phyloP scores from a whole-genome alignment of 2,888 invertebrate species.

The Drosophila niveifrons region DNA sequence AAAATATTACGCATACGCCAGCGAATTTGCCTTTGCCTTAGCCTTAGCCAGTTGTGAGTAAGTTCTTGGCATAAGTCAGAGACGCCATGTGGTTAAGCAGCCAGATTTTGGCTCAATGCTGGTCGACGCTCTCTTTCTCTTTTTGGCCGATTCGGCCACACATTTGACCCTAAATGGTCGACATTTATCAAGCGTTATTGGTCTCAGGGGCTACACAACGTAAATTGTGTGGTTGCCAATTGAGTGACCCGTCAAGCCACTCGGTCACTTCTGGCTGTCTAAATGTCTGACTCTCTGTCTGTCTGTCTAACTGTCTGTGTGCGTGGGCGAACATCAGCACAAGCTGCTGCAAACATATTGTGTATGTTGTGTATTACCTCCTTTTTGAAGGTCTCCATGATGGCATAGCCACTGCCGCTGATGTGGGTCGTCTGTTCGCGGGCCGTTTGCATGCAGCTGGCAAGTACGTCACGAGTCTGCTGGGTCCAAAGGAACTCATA shows the following conservation, averaged over 20 bases:
- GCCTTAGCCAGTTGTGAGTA: background rate
- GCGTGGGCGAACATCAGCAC: constrained; percentile 34
- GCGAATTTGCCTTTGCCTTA: constrained; percentile 53
- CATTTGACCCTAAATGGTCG: constrained; percentile 82
- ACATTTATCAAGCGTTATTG: constrained; percentile 84
- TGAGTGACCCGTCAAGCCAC: constrained; percentile 69
- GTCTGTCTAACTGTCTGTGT: constrained; percentile 35
- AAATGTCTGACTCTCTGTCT: background rate
- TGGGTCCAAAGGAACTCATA: constrained; percentile 82
- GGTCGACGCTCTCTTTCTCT: constrained; percentile 35
- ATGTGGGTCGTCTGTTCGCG: constrained; percentile 59
- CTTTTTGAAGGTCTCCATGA: constrained; percentile 83
- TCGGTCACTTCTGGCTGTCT: constrained; percentile 41
- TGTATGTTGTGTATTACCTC: constrained; percentile 69
- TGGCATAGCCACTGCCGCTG: constrained; percentile 75
- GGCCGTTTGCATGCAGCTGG: constrained; percentile 66
- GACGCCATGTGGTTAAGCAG: constrained; percentile 59
- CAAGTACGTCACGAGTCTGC: constrained; percentile 68
- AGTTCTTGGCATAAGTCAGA: constrained; percentile 61
- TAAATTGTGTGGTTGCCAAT: constrained; percentile 83
- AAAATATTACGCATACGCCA: constrained; percentile 78
- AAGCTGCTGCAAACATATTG: constrained; percentile 13
- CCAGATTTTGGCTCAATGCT: constrained; percentile 40
- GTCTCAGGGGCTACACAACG: constrained; percentile 81
- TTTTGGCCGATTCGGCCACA: constrained; percentile 58